Evolutionary conservation across 2,797 vertebrate genomes (phyloP).

Genomic region (Pangasius mekongensis): DNA sequence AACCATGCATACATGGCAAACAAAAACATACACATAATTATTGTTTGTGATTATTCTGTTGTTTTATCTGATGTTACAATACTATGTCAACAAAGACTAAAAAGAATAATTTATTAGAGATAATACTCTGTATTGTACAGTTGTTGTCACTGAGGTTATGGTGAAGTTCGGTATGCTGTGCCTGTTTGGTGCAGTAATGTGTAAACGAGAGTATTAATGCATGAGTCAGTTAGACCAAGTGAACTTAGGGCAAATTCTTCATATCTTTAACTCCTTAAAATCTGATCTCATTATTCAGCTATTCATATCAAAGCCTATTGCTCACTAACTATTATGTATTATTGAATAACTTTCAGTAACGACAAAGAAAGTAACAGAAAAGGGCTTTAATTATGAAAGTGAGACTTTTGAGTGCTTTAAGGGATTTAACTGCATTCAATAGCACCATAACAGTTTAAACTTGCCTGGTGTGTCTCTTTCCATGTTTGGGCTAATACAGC

Average conservation of each 20-base stretch:
- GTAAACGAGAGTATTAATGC: neutral
- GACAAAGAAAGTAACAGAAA: neutral
- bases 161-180: constrained; percentile 1
- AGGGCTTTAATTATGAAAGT: neutral
- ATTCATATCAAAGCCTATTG: neutral
- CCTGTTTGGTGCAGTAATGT: neutral
- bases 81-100: neutral
- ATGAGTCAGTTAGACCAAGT: neutral
- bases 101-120: constrained; percentile 1
- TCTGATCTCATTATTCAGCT: neutral
- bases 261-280: constrained; percentile 1
- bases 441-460: constrained; percentile 34
- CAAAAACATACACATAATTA: constrained; percentile 41
- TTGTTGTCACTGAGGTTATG: neutral
- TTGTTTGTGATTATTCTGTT: constrained; percentile 41
- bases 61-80: constrained; percentile 36
- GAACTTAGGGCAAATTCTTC: neutral
- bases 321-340: neutral
- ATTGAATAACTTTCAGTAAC: neutral
- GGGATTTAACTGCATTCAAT: constrained; percentile 4
- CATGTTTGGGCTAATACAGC: constrained; percentile 8
- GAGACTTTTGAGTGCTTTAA: neutral
- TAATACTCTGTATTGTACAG: neutral
- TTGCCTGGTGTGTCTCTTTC: constrained; percentile 35
- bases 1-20: constrained; percentile 22